phyloP scores from a whole-genome alignment of 1,140 invertebrate genomes.

The Zaprionus vittiger region DNA sequence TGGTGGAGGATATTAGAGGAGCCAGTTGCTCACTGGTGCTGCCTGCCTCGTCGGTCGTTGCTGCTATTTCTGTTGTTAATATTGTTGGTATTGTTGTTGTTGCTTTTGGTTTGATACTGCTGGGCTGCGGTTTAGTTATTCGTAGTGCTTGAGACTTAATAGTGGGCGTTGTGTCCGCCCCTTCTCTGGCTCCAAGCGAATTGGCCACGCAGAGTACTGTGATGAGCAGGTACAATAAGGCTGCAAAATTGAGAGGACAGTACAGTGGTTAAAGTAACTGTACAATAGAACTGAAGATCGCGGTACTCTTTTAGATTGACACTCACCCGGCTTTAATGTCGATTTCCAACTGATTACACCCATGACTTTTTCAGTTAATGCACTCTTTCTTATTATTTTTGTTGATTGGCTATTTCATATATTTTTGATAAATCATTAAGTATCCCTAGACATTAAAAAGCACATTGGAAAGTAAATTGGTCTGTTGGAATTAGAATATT shows the following conservation, averaged over 20 bases:
- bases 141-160: conserved; percentile 58
- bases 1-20: conserved; percentile 62
- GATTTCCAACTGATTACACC: conserved; percentile 10
- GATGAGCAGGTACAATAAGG: conserved; percentile 35
- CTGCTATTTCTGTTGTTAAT: not conserved
- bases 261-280: not conserved
- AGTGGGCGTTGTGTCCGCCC: conserved; percentile 30
- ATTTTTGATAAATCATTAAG: not conserved
- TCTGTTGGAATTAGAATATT: no score
- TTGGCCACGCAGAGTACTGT: conserved; percentile 30
- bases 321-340: conserved; percentile 58
- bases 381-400: not conserved
- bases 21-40: conserved; percentile 46
- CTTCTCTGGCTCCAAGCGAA: conserved; percentile 26
- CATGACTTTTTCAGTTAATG: not conserved
- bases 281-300: not conserved
- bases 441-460: conserved; percentile 2
- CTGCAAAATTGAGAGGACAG: conserved; percentile 31
- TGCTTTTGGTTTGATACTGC: conserved; percentile 18
- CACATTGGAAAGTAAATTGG: no score
- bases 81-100: conserved; percentile 40
- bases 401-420: not conserved
- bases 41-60: conserved; percentile 43
- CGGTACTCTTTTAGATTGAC: not conserved
- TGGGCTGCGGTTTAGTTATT: conserved; percentile 70